Base-by-base conservation (phyloP, 1,140 invertebrate genomes). In the Macrosteles quadrilineatus region DNA sequence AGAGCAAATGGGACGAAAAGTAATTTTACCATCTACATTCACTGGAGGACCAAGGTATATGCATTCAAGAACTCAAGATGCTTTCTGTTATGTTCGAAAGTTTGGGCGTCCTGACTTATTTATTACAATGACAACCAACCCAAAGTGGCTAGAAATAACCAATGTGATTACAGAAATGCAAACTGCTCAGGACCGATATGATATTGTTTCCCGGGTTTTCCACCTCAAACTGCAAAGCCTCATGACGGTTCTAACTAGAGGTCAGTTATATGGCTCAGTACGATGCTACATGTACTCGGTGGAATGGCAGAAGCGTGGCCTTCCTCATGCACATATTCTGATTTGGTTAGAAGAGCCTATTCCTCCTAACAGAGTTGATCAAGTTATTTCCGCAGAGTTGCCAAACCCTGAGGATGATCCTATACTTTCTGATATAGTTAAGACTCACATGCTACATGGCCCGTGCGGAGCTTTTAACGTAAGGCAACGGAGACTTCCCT, bases 261-360 rank as follows among this genome's bases (percentile, higher is more conserved):
- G 70, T 43, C 29, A 76, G 50, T 68, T 82, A 19, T 79, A 79
- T 68, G 80, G 78, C 12, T 12, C 64, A 27, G 71, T 74, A 31
- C 53, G 72, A 36, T 77, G 77, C 53, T 74, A 75, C 45, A 78
- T 83, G 77, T 81, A 78, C 70, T 72, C 76, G n/a, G 73, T 82
- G 32, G 82, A 85, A 76, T 84, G 77, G 73, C 82, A 83, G 74
- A 36, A 36, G 32, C 32, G 82, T 68, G 82, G 82, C 25, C n/a
- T 69, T 83, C 80, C 76, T 17, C 78, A 76, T 73, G 69, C 59
- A 21, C 79, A 85, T 73, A 77, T 69, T 2, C 23, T 71, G 14
- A 1, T 71, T 2, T 71, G 70, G 65, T 31, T 71, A 19, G 6
- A 36, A 36, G 4, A 36, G 14, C 43, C 53, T 36, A 59, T 71